Base-by-base conservation (phyloP, 1,140 invertebrate species). In the Thalassaphorura encarpata region DNA sequence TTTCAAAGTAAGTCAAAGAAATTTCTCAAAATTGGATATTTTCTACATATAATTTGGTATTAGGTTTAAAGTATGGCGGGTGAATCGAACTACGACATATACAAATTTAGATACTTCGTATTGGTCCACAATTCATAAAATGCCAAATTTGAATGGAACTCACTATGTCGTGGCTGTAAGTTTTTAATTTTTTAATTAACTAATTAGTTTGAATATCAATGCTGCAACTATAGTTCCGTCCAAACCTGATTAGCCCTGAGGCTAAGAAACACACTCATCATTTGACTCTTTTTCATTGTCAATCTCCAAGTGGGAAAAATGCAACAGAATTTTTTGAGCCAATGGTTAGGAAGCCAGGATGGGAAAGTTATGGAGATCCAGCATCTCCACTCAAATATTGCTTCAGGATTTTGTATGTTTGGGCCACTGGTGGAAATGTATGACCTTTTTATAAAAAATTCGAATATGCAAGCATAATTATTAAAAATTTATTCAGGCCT, bases 41-140 rank as follows among this genome's bases (percentile, higher is more conserved):
- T 6, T 16, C 31, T 11, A 43, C 8, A 29, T 28, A 49, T 49
- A 49, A 13, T 15, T 6, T 43, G 41, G 5, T 43, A 43, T 11
- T 5, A 36, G n/a, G 11, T 36, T 6, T 43, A 23, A 43, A 11
- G 16, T 11, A 43, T 19, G 6, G 18, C 6, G 8, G 6, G 11
- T 45, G 21, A 45, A 23, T 49, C 47, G 21, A 8, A 15, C 11
- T 36, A 11, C 33, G 6, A n/a, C 45, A 56, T 29, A 11, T 39
- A 36, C 21, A 21, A 42, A 11, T 8, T 2, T 5, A n/a, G 49
- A 85, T 41, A 87, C 85, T 0, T 69, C 84, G 0, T 89, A 89
- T 67, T 89, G 85, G 85, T 89, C 85, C 68, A 89, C 87, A 72
- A 83, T 89, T 18, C 85, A 89, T 69, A 83, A 82, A 71, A 79